Conservation (phyloP, 2,797 vertebrate genomes). For the Tarsius wallacei region DNA sequence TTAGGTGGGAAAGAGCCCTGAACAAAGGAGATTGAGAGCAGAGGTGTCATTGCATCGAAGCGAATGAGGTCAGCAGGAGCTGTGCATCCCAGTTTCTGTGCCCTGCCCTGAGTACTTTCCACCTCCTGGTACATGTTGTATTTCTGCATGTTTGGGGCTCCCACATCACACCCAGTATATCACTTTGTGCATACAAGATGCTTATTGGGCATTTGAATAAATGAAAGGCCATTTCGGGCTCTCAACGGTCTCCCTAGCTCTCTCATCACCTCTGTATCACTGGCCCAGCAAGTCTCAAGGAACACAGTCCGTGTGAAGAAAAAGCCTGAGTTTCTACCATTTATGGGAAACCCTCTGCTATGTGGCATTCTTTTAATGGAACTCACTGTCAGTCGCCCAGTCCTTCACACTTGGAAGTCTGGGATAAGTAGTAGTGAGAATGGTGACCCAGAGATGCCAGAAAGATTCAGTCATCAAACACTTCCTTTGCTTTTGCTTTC, state of each 20-base stretch:
- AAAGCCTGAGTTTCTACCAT: neutral
- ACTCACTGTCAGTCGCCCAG: neutral
- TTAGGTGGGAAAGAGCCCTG: neutral
- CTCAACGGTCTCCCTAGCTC: neutral
- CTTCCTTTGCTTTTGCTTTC: neutral
- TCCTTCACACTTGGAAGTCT: neutral
- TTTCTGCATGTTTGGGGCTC: neutral
- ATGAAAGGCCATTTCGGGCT: neutral
- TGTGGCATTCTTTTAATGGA: neutral
- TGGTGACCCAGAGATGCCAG: neutral
- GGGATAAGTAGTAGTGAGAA: neutral
- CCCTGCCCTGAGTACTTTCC: no score
- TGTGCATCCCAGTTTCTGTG: fast-evolving
- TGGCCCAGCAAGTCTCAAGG: neutral
- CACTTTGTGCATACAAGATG: neutral
- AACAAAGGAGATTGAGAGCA: neutral
- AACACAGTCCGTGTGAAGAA: neutral
- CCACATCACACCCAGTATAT: neutral
- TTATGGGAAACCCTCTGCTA: neutral
- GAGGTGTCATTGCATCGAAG: fast-evolving
- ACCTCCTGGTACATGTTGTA: neutral
- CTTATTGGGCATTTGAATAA: neutral
- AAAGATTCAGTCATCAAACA: neutral
- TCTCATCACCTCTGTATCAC: neutral
- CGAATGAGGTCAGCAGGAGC: fast-evolving